Conservation (phyloP, 2,113 vertebrate genomes). For the Brachyistius frenatus region DNA sequence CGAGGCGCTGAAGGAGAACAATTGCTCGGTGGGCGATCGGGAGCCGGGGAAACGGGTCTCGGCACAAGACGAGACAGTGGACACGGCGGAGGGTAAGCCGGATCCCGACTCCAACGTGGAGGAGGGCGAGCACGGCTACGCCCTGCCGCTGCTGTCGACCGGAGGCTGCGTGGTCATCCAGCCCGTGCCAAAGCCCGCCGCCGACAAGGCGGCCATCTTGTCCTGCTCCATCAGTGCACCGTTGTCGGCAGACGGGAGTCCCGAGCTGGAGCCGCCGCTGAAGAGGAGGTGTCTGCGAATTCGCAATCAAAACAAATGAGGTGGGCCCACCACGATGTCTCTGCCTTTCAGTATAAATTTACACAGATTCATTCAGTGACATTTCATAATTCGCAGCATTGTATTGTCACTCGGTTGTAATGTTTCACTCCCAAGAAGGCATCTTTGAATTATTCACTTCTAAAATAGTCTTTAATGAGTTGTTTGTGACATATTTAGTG, state of each 20-base stretch:
- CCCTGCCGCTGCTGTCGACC: conserved; percentile 94
- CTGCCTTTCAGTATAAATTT: conserved; percentile 13
- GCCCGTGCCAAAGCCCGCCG: conserved; percentile 97
- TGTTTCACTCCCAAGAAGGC: conserved; percentile 8
- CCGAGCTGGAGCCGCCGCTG: conserved; percentile 95
- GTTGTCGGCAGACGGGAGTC: conserved; percentile 90
- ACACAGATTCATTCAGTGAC: conserved; percentile 40
- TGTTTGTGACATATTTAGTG: background rate
- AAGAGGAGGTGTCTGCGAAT: conserved; percentile 99
- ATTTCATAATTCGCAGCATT: conserved; percentile 40
- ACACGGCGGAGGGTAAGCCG: conserved; percentile 85
- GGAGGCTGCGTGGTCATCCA: conserved; percentile 96
- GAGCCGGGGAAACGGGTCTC: conserved; percentile 88
- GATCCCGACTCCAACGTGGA: conserved; percentile 89
- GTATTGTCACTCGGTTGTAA: conserved; percentile 33
- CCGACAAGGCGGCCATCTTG: conserved; percentile 91
- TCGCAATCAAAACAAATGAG: conserved; percentile 99
- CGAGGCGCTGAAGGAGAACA: conserved; percentile 98
- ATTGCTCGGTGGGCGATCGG: conserved; percentile 88
- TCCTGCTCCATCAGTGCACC: conserved; percentile 92
- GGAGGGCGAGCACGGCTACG: conserved; percentile 95
- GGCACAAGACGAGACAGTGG: conserved; percentile 85
- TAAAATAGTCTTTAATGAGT: conserved; percentile 11
- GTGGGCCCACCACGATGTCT: conserved; percentile 35
- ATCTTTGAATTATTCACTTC: conserved; percentile 6